phyloP scores from a whole-genome alignment of 2,797 vertebrate genomes.

The Trachops cirrhosus region DNA sequence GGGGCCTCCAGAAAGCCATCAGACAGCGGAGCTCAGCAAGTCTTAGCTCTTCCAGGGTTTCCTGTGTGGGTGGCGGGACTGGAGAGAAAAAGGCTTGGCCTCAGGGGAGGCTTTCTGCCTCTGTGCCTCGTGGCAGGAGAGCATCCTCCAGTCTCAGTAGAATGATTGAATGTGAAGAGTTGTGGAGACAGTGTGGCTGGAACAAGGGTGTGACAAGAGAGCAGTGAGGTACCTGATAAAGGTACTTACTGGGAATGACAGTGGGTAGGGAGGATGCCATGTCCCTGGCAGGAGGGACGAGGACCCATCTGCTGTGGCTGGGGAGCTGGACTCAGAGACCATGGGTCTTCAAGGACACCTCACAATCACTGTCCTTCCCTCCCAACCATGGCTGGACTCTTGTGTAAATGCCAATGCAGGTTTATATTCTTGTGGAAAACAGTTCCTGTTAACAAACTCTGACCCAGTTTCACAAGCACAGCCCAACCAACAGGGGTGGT shows the following conservation, averaged over 20 bases:
- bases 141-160: no score
- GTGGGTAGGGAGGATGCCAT: neutral
- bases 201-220: neutral
- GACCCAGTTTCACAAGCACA: neutral
- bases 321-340: neutral
- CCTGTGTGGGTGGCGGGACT: no score
- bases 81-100: no score
- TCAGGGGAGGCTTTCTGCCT: no score
- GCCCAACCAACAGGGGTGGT: neutral
- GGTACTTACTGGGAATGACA: no score
- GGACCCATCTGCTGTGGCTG: neutral
- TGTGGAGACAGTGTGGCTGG: neutral
- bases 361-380: neutral
- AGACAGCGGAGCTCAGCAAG: no score
- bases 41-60: no score
- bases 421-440: neutral
- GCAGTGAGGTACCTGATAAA: neutral
- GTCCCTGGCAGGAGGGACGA: no score
- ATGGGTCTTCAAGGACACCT: neutral
- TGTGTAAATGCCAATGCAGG: accelerated
- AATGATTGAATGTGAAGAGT: neutral
- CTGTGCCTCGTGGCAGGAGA: no score
- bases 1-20: no score
- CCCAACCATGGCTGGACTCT: neutral
- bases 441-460: neutral